A percentile compares a stretch with the other conserved stretches of the same genome.
These are phyloP conservation scores for Pelvicachromis taeniatus DNA, from an alignment of 2,113 vertebrate genomes.

Conservation along the genomic window DNA sequence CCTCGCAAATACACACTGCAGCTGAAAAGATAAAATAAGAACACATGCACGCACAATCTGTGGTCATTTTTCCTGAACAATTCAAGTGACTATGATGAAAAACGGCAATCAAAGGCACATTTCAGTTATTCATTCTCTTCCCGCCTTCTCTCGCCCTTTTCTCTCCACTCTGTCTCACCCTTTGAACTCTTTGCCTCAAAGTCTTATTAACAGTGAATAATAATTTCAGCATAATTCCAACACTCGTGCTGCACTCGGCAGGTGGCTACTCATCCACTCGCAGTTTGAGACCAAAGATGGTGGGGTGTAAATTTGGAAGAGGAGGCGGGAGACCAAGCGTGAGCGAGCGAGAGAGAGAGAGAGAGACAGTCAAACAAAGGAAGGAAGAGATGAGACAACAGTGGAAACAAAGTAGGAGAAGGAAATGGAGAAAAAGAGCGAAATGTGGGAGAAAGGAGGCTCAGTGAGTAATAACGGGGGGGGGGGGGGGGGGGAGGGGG, in stretches of 20 bases:
- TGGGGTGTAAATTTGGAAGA: constrained; percentile 17
- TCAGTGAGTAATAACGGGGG: neutral
- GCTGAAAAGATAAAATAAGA: neutral
- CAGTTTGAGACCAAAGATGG: constrained; percentile 42
- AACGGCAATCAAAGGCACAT: constrained; percentile 1
- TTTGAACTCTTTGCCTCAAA: constrained; percentile 35
- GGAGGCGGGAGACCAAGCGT: neutral
- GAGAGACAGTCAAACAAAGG: neutral
- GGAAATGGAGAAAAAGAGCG: neutral
- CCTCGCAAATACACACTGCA: neutral
- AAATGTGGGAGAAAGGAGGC: constrained; percentile 5
- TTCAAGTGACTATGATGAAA: constrained; percentile 25
- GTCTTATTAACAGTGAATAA: constrained; percentile 44
- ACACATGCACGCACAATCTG: neutral
- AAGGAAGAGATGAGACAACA: neutral
- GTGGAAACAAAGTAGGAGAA: neutral
- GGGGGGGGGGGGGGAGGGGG: constrained; percentile 5
- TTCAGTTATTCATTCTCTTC: neutral
- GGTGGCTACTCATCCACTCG: constrained; percentile 26
- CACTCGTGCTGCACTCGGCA: constrained; percentile 34
- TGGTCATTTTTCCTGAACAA: constrained; percentile 10
- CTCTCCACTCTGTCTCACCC: neutral
- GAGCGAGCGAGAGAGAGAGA: neutral
- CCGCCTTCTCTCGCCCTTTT: neutral
- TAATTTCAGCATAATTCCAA: constrained; percentile 40